Conservation (phyloP, 2,797 vertebrate genomes). For the Sardinella longiceps region DNA sequence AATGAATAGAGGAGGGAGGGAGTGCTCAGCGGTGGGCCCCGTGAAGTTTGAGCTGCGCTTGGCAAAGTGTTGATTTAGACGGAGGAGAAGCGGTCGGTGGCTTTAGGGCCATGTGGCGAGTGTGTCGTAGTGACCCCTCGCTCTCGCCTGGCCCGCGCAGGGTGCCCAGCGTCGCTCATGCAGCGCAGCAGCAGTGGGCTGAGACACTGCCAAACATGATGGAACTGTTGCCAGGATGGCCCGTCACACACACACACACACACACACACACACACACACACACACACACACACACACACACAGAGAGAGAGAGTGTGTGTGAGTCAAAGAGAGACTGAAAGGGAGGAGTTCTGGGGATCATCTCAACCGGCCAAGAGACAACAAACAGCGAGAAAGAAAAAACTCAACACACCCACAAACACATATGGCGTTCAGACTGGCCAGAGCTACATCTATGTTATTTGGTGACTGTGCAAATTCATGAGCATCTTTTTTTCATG, state of each 20-base stretch:
- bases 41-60: background rate
- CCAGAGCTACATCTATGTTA: no score
- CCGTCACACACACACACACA: background rate
- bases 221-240: background rate
- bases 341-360: background rate
- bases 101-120: background rate
- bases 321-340: background rate
- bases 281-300: conserved; percentile 16
- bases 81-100: background rate
- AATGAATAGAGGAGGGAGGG: background rate
- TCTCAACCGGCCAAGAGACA: background rate
- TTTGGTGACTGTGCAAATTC: no score
- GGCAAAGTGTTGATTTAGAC: background rate
- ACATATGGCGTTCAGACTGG: background rate
- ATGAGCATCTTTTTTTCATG: no score
- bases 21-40: background rate
- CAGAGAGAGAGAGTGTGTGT: background rate
- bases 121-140: background rate
- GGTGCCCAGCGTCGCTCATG: background rate
- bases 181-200: background rate
- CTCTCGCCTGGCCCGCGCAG: background rate
- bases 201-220: background rate
- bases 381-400: background rate
- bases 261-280: background rate
- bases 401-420: background rate